Conservation (phyloP, 2,888 invertebrate genomes). For the Rhaphigaster nebulosa region DNA sequence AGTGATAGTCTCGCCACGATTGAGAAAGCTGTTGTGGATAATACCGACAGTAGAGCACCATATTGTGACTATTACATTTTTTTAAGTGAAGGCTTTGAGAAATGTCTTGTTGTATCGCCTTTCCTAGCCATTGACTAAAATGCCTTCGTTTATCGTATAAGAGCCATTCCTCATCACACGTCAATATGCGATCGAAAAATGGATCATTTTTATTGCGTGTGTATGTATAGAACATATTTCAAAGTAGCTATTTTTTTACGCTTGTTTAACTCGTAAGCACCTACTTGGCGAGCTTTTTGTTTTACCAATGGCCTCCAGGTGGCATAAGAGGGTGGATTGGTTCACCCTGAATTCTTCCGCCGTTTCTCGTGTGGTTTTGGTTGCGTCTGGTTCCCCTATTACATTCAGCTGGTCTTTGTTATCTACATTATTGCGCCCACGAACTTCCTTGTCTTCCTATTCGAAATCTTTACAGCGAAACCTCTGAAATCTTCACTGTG, state of each 20-base stretch:
- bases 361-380: background rate
- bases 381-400: too few species aligned
- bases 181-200: too few species aligned
- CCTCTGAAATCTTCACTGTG: background rate
- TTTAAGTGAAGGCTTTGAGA: background rate
- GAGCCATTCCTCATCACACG: too few species aligned
- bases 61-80: constrained; percentile 61
- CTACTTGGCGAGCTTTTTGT: background rate
- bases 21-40: constrained; percentile 59
- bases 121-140: too few species aligned
- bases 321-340: background rate
- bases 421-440: background rate
- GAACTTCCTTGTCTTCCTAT: background rate
- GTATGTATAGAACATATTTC: too few species aligned
- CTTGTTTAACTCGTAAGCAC: background rate
- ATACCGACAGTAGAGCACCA: constrained; percentile 61
- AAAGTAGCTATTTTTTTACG: background rate
- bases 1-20: constrained; percentile 59
- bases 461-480: background rate
- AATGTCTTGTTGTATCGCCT: too few species aligned
- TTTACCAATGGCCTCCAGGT: background rate
- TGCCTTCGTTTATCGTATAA: too few species aligned
- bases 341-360: background rate
- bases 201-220: too few species aligned
- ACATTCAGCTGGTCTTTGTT: background rate